phyloP scores from a whole-genome alignment of 2,888 invertebrate genomes.

The Myopa testacea region DNA sequence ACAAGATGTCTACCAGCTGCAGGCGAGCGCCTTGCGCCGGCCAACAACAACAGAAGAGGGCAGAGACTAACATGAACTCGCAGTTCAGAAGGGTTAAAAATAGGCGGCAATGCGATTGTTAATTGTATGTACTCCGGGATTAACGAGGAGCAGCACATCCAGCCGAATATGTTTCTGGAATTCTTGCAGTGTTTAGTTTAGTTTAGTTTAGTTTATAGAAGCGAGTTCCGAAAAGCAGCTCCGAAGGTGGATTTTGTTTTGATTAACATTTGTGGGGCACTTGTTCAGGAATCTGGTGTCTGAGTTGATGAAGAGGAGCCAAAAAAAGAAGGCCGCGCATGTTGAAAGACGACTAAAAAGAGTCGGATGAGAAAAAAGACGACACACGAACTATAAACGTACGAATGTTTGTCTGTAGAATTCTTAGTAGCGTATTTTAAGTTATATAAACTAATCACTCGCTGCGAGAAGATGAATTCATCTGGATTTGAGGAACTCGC shows the following conservation, averaged over 20 bases:
- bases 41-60: background rate
- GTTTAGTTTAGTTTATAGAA: conserved; percentile 7
- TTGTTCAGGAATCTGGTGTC: conserved; percentile 15
- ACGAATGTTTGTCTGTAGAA: too few relatives aligned
- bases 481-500: conserved; percentile 14
- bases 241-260: conserved; percentile 12
- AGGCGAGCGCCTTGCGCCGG: background rate
- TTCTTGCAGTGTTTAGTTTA: background rate
- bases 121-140: conserved; percentile 8
- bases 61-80: background rate
- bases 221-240: background rate
- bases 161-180: background rate
- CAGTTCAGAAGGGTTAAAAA: conserved; percentile 23
- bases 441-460: too few relatives aligned
- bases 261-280: conserved; percentile 30
- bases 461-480: background rate
- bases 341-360: conserved; percentile 8
- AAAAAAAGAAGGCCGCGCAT: background rate
- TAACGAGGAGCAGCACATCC: conserved; percentile 10
- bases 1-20: conserved; percentile 36
- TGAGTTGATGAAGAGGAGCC: background rate
- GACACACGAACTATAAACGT: too few relatives aligned
- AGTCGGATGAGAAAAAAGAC: too few relatives aligned
- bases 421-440: too few relatives aligned
- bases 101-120: conserved; percentile 3